phyloP scores from a whole-genome alignment of 2,113 vertebrate genomes.

The Lasiurus borealis region DNA sequence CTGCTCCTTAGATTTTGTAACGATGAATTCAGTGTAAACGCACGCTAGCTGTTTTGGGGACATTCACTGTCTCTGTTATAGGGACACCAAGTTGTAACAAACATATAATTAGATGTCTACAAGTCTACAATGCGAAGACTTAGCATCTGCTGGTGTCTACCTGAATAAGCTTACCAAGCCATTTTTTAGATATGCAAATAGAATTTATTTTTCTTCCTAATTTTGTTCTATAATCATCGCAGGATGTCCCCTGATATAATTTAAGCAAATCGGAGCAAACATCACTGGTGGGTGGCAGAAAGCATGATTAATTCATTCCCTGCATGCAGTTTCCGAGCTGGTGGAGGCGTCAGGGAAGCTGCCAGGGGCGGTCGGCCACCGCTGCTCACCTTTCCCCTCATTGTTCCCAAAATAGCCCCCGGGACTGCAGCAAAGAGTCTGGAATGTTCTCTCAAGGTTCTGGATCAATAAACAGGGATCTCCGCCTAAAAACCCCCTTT shows the following conservation, averaged over 20 bases:
- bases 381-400: not conserved
- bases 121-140: not conserved
- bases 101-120: not conserved
- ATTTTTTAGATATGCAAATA: not conserved
- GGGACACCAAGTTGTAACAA: not conserved
- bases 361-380: not conserved
- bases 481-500: not conserved
- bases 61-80: not conserved
- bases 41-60: not conserved
- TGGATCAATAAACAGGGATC: not conserved
- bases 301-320: not conserved
- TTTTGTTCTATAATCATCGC: not conserved
- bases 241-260: not conserved
- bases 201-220: not conserved
- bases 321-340: not conserved
- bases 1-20: not conserved
- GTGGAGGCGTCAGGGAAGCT: no score
- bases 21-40: not conserved
- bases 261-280: not conserved
- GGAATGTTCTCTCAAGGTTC: not conserved
- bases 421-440: not conserved
- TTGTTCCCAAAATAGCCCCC: not conserved
- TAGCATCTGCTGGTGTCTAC: not conserved
- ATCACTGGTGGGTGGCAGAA: not conserved
- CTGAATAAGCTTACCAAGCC: not conserved